Base-by-base conservation (phyloP, 2,888 invertebrate species). In the Synergus umbraculus region DNA sequence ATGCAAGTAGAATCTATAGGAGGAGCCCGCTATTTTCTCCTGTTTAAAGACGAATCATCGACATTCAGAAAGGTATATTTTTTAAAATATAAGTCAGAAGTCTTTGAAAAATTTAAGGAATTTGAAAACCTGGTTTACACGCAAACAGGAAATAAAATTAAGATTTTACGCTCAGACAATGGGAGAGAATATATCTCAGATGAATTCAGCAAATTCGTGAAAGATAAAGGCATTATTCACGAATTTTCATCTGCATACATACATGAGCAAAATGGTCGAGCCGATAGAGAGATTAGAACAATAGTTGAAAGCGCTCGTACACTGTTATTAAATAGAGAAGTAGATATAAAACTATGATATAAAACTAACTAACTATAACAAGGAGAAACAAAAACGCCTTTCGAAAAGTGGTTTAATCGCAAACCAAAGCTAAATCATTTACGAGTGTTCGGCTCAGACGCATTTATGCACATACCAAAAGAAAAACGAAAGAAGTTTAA, bases 381-480 rank as follows among this genome's bases (percentile, higher is more conserved):
- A 41, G 78, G 84, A 78, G 69, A 69, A 63, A 73, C 43, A 43
- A 43, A 66, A n/a, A 83, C 82, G 0, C 85, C 85, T 0, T 81
- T 64, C 13, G 83, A 86, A 78, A 54, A 83, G 12, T 85, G 85
- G 86, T 66, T 46, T 13, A 76, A 76, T 49, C 78, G 79, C n/a
- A 82, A 76, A 44, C 78, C 82, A 22, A 78, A 82, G n/a, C 13
- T 83, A 0, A 67, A 67, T 4, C 81, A 86, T 60, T 58, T 84
- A 7, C 67, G 79, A 22, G 67, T 84, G 18, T 87, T 87, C 63
- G 86, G 87, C 84, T 4, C 49, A 5, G 5, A 49, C 1, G 49
- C 49, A 54, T 85, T 66, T 76, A 80, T 84, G 10, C 80, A 84
- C 67, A 64, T 85, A 4, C 85, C 85, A 0, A 83, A 86, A 54